Evolutionary conservation across 2,888 invertebrate species (phyloP).

Genomic region (Caenorhabditis sinica): DNA sequence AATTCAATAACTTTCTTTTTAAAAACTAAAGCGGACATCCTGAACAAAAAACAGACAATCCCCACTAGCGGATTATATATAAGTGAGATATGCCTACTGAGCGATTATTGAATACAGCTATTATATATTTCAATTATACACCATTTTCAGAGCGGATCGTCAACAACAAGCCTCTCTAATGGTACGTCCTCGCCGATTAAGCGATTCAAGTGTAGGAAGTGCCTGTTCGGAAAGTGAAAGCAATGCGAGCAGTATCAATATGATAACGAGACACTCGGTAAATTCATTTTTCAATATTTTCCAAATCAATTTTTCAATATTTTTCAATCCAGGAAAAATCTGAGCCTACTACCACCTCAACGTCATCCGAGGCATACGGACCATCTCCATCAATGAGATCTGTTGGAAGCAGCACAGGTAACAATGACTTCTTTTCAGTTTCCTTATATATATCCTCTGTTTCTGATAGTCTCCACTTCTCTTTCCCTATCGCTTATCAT

Average conservation of each 20-base stretch:
- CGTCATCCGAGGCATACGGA: slow-evolving; percentile 58
- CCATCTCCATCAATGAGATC: slow-evolving; percentile 71
- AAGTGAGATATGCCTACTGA: too few species aligned
- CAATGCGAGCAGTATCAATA: slow-evolving; percentile 68
- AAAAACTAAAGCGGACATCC: too few species aligned
- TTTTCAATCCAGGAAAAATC: slow-evolving; percentile 60
- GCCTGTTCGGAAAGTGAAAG: slow-evolving; percentile 78
- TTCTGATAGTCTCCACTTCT: slow-evolving; percentile 1
- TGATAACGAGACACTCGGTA: slow-evolving; percentile 55
- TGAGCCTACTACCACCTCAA: slow-evolving; percentile 12
- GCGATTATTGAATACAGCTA: too few species aligned
- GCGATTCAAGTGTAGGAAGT: slow-evolving; percentile 81
- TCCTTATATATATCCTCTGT: neutral
- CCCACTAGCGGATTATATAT: too few species aligned
- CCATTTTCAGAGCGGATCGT: slow-evolving; percentile 68
- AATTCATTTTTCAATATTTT: neutral
- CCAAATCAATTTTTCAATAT: neutral
- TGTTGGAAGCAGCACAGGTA: slow-evolving; percentile 71
- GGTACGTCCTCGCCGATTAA: slow-evolving; percentile 82
- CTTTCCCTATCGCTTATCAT: slow-evolving; percentile 60
- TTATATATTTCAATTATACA: too few species aligned
- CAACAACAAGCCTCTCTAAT: slow-evolving; percentile 75
- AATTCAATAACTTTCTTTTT: too few species aligned
- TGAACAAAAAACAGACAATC: too few species aligned
- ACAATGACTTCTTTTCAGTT: neutral